Evolutionary conservation across 2,113 vertebrate species (phyloP), one percentile per base, ranked within the genome.

Genomic region (Scartelaos histophorus): DNA sequence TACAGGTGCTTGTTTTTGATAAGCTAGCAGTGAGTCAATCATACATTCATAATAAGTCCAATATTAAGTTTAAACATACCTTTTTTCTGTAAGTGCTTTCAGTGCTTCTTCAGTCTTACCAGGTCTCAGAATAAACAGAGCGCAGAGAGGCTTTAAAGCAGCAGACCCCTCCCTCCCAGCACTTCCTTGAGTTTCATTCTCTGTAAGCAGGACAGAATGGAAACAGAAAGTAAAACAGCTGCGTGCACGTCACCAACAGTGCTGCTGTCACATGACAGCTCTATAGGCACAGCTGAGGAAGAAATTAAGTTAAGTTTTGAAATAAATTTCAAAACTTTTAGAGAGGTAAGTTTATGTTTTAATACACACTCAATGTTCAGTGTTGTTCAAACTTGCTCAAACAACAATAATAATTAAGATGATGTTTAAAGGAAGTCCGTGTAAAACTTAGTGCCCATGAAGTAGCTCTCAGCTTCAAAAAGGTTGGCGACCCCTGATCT

Each of bases 141-240:
- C 25, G 66, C 11, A 13, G 43, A 25, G 19, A 5, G 29, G 22
- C 79, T 84, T 61, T 79, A 69, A 66, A 66, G 51, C 10, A 3
- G 9, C 21, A n/a, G 38, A 24, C 67, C 19, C n/a, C 57, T 43
- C 16, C 60, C 24, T 5, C 5, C 35, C 17, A 13, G 17, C 25
- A 66, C 29, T 34, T 11, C 1, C n/a, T 21, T 66, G n/a, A 11
- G 60, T 70, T 77, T 62, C 75, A 43, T 57, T 82, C 45, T 70
- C 43, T 62, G 67, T 21, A 16, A 68, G 25, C 0, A 12, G 0
- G 7, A 5, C 24, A 78, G 80, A 90, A 90, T 85, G 0, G 77
- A 91, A 92, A 93, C 71, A 74, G 87, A 92, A 92, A 91, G 75
- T 67, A 21, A 68, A n/a, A 15, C 12, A 17, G 17, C 9, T 11